Conservation (phyloP, 2,113 vertebrate species). For the Rhagologus leucostigma region DNA sequence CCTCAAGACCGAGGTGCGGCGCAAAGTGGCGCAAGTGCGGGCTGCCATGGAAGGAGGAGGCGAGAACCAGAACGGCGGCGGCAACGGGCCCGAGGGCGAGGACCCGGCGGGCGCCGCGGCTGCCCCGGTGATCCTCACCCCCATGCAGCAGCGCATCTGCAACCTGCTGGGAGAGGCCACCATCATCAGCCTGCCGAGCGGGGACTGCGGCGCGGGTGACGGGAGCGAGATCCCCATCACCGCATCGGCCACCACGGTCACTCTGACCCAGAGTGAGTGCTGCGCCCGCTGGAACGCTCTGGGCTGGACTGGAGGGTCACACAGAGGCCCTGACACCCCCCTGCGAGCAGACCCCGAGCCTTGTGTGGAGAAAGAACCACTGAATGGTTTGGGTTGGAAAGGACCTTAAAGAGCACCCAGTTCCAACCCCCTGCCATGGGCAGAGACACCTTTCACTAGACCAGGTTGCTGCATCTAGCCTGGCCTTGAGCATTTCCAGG, state of each 20-base stretch:
- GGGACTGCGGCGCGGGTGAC: constrained; percentile 74
- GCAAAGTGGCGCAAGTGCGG: constrained; percentile 93
- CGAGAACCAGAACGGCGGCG: constrained; percentile 52
- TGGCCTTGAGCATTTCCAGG: neutral
- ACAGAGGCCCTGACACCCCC: fast-evolving
- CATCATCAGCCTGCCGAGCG: constrained; percentile 89
- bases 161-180: constrained; percentile 95
- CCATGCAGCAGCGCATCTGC: constrained; percentile 96
- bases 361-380: neutral
- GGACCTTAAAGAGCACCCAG: neutral
- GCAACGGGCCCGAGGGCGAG: constrained; percentile 28
- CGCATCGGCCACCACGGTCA: constrained; percentile 81
- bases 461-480: neutral
- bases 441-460: neutral
- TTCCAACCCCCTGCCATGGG: neutral
- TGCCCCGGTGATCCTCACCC: constrained; percentile 88
- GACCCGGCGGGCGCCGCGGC: constrained; percentile 56
- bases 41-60: constrained; percentile 86
- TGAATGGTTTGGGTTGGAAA: neutral
- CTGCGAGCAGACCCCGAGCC: neutral
- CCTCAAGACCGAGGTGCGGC: constrained; percentile 94
- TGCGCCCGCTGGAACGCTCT: neutral
- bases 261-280: constrained; percentile 90
- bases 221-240: constrained; percentile 82
- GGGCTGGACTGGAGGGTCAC: neutral